Base-by-base conservation (phyloP, 2,888 invertebrate genomes). In the Lutraria lutraria region DNA sequence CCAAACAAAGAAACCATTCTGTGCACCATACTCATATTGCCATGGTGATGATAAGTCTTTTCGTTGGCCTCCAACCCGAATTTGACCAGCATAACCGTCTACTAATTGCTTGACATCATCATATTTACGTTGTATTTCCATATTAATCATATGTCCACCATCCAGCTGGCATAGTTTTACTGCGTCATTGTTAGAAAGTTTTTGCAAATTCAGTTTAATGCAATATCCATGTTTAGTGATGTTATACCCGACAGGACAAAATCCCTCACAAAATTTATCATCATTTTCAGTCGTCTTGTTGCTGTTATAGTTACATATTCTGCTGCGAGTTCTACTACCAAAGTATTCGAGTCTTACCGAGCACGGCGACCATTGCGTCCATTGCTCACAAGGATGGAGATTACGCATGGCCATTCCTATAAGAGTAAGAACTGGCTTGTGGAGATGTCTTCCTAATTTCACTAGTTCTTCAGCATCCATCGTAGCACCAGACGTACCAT, bases 61-160 rank as follows among this genome's bases (percentile, higher is more conserved):
- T 1, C 56, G 54, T 16, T 34, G 29, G 15, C 34, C 56, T 25
- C 31, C 82, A 16, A 31, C 21, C 16, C 16, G 4, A 16, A 31
- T 3, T 0, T 10, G 16, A 6, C 15, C 52, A 25, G n/a, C 16
- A 56, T 31, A 6, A 3, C 82, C 31, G 19, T 56, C 21, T 16
- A 31, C 15, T n/a, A 56, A 0, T 15, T 31, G 25, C 13, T 21
- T 31, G 31, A 82, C 31, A 60, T 82, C 82, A 31, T 21, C 82
- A 31, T 31, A 52, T 60, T 83, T 83, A 4, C 34, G 34, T 34
- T 83, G 34, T 76, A 34, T 15, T 60, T 83, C 83, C 16, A 83
- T 60, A 29, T 83, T 83, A 34, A 83, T 34, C 4, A 83, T n/a
- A 60, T 83, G n/a, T 60, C 83, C 83, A 63, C 83, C 83, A 13